Conservation (phyloP, 2,888 invertebrate genomes). For the Macrophya alboannulata region DNA sequence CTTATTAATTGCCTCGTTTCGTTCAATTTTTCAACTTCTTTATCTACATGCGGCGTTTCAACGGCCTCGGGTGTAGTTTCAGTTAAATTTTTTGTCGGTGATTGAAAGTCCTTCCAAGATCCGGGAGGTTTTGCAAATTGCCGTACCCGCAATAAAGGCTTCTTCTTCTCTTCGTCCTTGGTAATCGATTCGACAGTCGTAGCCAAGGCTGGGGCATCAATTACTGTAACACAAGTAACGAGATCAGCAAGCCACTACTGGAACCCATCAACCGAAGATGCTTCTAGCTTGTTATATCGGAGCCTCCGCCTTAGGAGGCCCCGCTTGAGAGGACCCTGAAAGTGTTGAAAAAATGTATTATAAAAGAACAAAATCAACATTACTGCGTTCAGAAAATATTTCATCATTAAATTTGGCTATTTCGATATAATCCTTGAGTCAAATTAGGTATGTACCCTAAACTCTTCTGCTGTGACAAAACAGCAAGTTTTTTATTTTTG, state of each 20-base stretch:
- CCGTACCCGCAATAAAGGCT: constrained; percentile 69
- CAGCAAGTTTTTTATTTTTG: neutral
- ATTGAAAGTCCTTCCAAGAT: constrained; percentile 69
- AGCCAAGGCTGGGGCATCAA: constrained; percentile 18
- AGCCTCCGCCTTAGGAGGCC: constrained; percentile 32
- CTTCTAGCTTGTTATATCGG: constrained; percentile 23
- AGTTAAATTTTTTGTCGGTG: neutral
- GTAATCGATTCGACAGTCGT: neutral
- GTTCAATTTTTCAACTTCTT: neutral
- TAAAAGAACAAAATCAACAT: neutral
- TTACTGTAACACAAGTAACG: constrained; percentile 52
- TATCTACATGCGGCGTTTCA: neutral
- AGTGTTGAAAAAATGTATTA: constrained; percentile 13
- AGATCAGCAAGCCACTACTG: constrained; percentile 47
- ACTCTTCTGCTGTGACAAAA: constrained; percentile 11
- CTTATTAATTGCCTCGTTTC: neutral
- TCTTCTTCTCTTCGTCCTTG: constrained; percentile 37
- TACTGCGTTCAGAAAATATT: neutral
- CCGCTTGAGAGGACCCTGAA: constrained; percentile 35
- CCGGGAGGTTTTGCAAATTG: constrained; percentile 74
- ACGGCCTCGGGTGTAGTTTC: neutral
- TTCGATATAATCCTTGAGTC: neutral
- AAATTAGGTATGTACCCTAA: neutral
- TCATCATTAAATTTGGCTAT: neutral
- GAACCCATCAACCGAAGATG: neutral